A percentile compares a stretch with the other conserved stretches of the same genome.
Evolutionary conservation across 1,140 invertebrate species (phyloP).

Genomic region (Drosophila mojavensis): DNA sequence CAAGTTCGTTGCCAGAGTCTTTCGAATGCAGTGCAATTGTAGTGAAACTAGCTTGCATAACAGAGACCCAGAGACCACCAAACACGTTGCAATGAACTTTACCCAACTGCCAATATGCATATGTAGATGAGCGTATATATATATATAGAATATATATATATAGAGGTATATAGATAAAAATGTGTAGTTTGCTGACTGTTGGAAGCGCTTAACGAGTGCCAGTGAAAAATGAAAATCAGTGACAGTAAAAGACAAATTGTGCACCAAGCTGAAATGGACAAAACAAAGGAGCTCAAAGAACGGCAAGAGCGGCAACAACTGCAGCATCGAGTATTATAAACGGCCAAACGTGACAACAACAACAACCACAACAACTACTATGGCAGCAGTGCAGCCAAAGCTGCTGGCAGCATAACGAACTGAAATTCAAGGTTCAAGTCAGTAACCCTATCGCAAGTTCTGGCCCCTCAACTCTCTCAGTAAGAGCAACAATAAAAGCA

Average conservation of each 20-base stretch:
- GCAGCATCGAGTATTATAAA: conserved; percentile 58
- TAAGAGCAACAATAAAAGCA: conserved; percentile 72
- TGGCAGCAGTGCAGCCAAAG: conserved; percentile 23
- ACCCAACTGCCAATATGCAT: conserved; percentile 20
- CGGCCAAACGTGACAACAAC: conserved; percentile 68
- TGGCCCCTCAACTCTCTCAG: conserved; percentile 42
- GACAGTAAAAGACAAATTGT: conserved; percentile 82
- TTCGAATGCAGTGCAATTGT: conserved; percentile 47
- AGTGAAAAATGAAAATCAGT: conserved; percentile 78
- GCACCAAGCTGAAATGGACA: conserved; percentile 68
- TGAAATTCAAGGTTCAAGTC: conserved; percentile 80
- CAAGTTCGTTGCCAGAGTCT: conserved; percentile 74
- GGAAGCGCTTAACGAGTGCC: conserved; percentile 59
- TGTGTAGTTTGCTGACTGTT: conserved; percentile 43
- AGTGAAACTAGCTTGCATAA: conserved; percentile 53
- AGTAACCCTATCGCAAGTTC: conserved; percentile 71
- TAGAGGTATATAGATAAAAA: conserved; percentile 25
- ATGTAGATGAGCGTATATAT: conserved; percentile 7
- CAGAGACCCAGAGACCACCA: conserved; percentile 57
- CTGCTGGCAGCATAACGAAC: conserved; percentile 71
- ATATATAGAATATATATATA: conserved; percentile 34
- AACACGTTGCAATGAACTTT: conserved; percentile 27
- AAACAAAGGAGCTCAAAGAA: conserved; percentile 60
- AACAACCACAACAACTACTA: conserved; percentile 28
- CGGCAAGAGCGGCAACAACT: conserved; percentile 22